Conservation (phyloP, 2,888 invertebrate genomes). For the Adelognathus sp. region DNA sequence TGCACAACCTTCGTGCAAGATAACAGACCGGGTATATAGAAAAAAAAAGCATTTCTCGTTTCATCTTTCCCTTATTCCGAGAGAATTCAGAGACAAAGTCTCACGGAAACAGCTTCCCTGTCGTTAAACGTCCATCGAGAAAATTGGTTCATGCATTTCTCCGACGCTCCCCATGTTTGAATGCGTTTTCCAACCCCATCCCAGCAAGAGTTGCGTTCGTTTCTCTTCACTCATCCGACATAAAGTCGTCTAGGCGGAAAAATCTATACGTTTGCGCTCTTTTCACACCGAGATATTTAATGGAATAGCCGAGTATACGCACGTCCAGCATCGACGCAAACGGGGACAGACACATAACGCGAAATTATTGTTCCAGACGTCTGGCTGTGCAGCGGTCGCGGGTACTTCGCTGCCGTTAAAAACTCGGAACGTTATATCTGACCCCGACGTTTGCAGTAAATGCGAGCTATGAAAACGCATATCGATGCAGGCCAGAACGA, state of each 20-base stretch:
- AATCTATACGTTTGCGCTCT: background rate
- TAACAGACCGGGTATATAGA: too few species aligned
- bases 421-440: slow-evolving; percentile 28
- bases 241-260: background rate
- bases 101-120: slow-evolving; percentile 9
- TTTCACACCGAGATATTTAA: background rate
- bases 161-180: background rate
- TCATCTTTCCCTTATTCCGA: background rate
- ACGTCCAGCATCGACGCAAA: background rate
- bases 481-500: background rate
- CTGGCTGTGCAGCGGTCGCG: background rate
- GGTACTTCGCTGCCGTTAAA: slow-evolving; percentile 21
- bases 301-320: too few species aligned
- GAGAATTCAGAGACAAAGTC: background rate
- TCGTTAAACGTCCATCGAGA: slow-evolving; percentile 7
- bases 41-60: slow-evolving; percentile 1
- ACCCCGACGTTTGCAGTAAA: slow-evolving; percentile 31
- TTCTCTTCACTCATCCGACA: background rate
- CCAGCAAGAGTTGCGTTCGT: background rate
- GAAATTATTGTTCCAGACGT: slow-evolving; percentile 35
- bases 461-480: background rate
- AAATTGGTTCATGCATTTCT: slow-evolving; percentile 24
- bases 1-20: background rate
- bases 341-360: slow-evolving; percentile 11
- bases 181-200: background rate